phyloP scores from a whole-genome alignment of 1,140 invertebrate genomes.

The Druon quercuslanigerum region DNA sequence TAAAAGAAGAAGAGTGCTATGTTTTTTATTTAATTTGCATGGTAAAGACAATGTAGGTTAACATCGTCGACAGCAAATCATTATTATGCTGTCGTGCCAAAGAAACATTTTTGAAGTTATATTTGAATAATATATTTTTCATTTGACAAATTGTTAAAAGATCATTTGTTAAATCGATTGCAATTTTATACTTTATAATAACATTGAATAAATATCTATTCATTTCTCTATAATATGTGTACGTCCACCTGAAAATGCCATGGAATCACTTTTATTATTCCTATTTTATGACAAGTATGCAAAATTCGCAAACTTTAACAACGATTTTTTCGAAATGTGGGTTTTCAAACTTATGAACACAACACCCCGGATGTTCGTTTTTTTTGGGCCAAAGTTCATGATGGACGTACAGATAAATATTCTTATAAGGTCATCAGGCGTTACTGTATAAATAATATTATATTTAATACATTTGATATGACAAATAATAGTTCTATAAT shows the following conservation, averaged over 20 bases:
- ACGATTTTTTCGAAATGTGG: not conserved
- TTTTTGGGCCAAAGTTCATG: too few relatives aligned
- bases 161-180: not conserved
- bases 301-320: not conserved
- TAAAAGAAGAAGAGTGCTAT: not conserved
- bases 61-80: conserved; percentile 1
- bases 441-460: conserved; percentile 25
- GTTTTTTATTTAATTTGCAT: conserved; percentile 16
- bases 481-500: not conserved
- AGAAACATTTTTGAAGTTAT: conserved; percentile 7
- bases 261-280: too few relatives aligned
- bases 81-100: conserved; percentile 23
- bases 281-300: too few relatives aligned
- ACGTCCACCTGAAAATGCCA: too few relatives aligned
- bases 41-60: not conserved
- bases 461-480: conserved; percentile 39
- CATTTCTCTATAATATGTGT: too few relatives aligned
- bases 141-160: not conserved
- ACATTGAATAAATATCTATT: too few relatives aligned
- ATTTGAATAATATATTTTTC: conserved; percentile 14
- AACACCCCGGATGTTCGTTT: too few relatives aligned
- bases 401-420: too few relatives aligned
- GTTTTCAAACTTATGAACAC: too few relatives aligned
- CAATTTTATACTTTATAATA: too few relatives aligned
- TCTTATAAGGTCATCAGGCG: too few relatives aligned